phyloP scores from a whole-genome alignment of 2,888 invertebrate species.

The Dryobota labecula region DNA sequence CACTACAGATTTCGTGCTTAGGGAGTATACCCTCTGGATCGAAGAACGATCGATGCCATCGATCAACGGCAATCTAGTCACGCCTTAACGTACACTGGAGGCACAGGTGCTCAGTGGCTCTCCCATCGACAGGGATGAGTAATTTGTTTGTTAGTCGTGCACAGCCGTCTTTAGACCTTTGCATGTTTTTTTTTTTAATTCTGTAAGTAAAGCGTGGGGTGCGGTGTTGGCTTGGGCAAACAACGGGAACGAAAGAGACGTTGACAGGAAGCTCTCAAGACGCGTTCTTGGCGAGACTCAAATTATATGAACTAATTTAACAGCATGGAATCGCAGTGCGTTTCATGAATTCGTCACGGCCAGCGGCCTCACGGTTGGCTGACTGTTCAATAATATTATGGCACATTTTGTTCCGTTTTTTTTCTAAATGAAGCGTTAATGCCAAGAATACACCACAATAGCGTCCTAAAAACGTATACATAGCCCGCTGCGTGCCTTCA shows the following conservation, averaged over 20 bases:
- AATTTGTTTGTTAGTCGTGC: constrained; percentile 74
- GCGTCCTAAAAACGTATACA: constrained; percentile 23
- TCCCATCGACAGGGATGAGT: constrained; percentile 64
- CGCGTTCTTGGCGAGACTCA: constrained; percentile 13
- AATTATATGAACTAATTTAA: constrained; percentile 11
- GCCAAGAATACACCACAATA: constrained; percentile 8
- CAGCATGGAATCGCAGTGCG: not conserved
- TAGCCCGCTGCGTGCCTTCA: constrained; percentile 40
- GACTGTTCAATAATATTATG: not conserved
- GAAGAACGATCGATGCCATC: not conserved
- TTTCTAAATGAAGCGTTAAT: not conserved
- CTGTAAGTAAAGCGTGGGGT: constrained; percentile 71
- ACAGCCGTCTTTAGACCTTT: constrained; percentile 87
- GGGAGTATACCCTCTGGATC: too few species aligned
- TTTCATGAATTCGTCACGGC: constrained; percentile 11
- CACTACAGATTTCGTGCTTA: too few species aligned
- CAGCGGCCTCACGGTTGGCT: not conserved
- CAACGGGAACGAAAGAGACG: constrained; percentile 43
- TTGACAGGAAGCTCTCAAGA: constrained; percentile 23
- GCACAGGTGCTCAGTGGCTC: constrained; percentile 62
- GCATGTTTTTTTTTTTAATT: constrained; percentile 62
- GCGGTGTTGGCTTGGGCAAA: constrained; percentile 68
- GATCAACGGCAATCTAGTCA: constrained; percentile 10
- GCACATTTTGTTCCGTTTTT: not conserved
- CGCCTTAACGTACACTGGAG: constrained; percentile 40